These are phyloP conservation scores for Poecile atricapillus DNA, from an alignment of 2,113 vertebrate genomes.

Conservation along the genomic window DNA sequence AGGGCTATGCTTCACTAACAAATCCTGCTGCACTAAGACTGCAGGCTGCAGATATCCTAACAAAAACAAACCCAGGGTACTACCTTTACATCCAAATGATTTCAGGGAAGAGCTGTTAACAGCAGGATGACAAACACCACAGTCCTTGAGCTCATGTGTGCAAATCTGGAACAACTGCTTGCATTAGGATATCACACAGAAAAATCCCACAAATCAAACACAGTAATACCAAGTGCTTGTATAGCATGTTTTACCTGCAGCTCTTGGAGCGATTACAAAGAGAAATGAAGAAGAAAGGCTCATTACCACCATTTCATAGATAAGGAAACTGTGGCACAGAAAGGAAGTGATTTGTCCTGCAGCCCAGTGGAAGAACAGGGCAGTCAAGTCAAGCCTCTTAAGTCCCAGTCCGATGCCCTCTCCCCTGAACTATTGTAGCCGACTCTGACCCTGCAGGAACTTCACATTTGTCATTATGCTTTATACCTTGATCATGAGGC, in stretches of 20 bases:
- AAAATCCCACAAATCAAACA: slow-evolving; percentile 53
- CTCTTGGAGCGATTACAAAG: slow-evolving; percentile 56
- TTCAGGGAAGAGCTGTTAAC: slow-evolving; percentile 20
- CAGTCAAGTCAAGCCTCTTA: slow-evolving; percentile 59
- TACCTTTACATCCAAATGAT: not conserved
- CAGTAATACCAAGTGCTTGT: slow-evolving; percentile 29
- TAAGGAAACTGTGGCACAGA: slow-evolving; percentile 57
- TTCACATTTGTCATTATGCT: slow-evolving; percentile 64
- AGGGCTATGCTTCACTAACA: slow-evolving; percentile 58
- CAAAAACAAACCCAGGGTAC: slow-evolving; percentile 11
- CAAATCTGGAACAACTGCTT: slow-evolving; percentile 29
- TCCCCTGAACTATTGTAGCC: slow-evolving; percentile 57
- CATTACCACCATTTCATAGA: slow-evolving; percentile 57
- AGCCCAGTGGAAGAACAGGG: slow-evolving; percentile 51
- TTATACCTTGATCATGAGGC: slow-evolving; percentile 65
- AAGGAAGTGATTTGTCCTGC: slow-evolving; percentile 61
- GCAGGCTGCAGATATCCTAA: slow-evolving; percentile 56
- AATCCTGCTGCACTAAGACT: slow-evolving; percentile 72
- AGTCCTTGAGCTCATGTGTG: not conserved
- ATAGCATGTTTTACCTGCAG: slow-evolving; percentile 49
- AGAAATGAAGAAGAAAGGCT: slow-evolving; percentile 56
- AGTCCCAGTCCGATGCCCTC: slow-evolving; percentile 61
- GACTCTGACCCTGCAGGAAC: slow-evolving; percentile 58
- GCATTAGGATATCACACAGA: not conserved
- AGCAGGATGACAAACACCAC: slow-evolving; percentile 22